phyloP scores from a whole-genome alignment of 1,140 invertebrate species.

The Zelostemma sp. region DNA sequence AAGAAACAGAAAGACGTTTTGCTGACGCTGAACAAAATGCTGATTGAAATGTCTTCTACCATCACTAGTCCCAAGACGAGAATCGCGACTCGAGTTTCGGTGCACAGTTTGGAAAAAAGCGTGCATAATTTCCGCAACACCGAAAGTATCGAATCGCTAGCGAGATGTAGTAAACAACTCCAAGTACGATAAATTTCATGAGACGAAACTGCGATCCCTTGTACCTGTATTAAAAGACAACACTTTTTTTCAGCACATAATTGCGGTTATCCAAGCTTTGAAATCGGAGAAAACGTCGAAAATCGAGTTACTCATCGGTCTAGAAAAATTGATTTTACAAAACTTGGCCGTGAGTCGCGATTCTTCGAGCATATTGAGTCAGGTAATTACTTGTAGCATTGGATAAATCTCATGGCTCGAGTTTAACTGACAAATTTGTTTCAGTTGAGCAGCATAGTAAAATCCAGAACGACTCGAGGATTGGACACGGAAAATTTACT shows the following conservation, averaged over 20 bases:
- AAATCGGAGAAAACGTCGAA: conserved; percentile 71
- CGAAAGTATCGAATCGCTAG: conserved; percentile 48
- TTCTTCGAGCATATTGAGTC: conserved; percentile 73
- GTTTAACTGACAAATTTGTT: conserved; percentile 26
- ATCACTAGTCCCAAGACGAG: conserved; percentile 63
- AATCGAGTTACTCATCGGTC: conserved; percentile 71
- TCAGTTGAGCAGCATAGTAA: conserved; percentile 73
- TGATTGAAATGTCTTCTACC: conserved; percentile 63
- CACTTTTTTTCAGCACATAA: conserved; percentile 73
- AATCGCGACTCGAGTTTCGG: conserved; percentile 68
- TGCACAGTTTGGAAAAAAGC: conserved; percentile 72
- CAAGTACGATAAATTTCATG: conserved; percentile 45
- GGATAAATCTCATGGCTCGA: conserved; percentile 2
- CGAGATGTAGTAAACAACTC: conserved; percentile 67
- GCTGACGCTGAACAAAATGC: conserved; percentile 72
- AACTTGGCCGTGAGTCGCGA: conserved; percentile 73
- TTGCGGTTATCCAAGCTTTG: conserved; percentile 73
- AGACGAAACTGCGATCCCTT: too few relatives aligned
- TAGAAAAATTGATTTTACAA: conserved; percentile 73
- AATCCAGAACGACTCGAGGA: conserved; percentile 70
- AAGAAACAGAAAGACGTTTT: conserved; percentile 75
- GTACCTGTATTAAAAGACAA: too few relatives aligned
- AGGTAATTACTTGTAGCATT: conserved; percentile 61
- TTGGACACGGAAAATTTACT: conserved; percentile 74
- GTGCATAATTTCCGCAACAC: conserved; percentile 57